phyloP scores from a whole-genome alignment of 2,113 vertebrate species.

The Setophaga kirtlandii region DNA sequence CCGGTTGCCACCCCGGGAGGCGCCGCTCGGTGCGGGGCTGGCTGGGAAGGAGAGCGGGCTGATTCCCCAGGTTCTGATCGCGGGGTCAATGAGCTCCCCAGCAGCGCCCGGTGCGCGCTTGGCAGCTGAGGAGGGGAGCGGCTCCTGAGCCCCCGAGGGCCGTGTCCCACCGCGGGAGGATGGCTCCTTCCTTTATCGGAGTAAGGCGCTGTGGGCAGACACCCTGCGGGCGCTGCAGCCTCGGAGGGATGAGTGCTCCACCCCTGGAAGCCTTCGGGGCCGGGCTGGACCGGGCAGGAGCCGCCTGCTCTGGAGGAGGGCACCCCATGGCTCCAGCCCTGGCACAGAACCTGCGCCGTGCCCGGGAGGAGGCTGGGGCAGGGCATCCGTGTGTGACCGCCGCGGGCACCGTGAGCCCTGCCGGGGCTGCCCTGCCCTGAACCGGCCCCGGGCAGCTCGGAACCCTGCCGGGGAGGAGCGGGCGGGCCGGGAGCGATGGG shows the following conservation, averaged over 20 bases:
- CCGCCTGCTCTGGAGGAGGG: no score
- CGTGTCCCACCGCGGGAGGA: rapidly evolving
- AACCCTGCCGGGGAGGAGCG: not conserved
- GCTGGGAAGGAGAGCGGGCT: no score
- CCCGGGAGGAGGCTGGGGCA: not conserved
- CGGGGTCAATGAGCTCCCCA: rapidly evolving
- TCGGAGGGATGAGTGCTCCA: rapidly evolving
- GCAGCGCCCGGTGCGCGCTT: rapidly evolving
- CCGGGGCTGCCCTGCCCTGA: not conserved
- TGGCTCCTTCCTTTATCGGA: rapidly evolving
- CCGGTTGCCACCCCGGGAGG: not conserved
- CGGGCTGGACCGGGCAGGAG: not conserved
- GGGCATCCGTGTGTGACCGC: not conserved
- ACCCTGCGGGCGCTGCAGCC: not conserved
- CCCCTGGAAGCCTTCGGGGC: rapidly evolving
- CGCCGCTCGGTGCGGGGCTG: rapidly evolving
- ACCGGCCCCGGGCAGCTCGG: not conserved
- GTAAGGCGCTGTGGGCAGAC: rapidly evolving
- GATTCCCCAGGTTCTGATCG: not conserved
- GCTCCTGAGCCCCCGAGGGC: rapidly evolving
- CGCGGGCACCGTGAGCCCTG: rapidly evolving
- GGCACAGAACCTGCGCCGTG: rapidly evolving
- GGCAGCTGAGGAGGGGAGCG: not conserved
- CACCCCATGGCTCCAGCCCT: rapidly evolving
- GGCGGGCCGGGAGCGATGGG: not conserved